Conservation (phyloP, 2,888 invertebrate genomes). For the Aleiodes leptofemur region DNA sequence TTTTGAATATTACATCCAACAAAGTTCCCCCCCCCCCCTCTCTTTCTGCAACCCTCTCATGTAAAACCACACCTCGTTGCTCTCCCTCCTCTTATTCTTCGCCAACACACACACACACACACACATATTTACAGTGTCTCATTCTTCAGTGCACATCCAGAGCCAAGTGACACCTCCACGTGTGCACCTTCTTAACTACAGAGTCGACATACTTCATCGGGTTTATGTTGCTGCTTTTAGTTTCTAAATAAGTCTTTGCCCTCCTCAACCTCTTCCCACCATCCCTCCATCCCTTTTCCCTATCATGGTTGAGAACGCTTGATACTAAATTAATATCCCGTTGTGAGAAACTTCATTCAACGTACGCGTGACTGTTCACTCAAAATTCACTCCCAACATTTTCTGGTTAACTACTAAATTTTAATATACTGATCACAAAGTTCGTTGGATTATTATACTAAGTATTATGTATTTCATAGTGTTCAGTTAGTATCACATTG, state of each 20-base stretch:
- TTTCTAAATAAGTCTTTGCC: not conserved
- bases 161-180: not conserved
- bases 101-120: not conserved
- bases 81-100: not conserved
- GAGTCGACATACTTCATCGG: not conserved
- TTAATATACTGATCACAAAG: slow-evolving; percentile 8
- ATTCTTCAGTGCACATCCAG: not conserved
- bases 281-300: not conserved
- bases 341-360: slow-evolving; percentile 46
- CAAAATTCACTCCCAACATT: not conserved
- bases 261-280: not conserved
- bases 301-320: not conserved
- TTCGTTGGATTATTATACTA: not conserved
- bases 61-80: slow-evolving; percentile 27
- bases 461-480: not conserved
- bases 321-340: slow-evolving; percentile 47
- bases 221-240: not conserved
- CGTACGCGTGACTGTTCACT: slow-evolving; percentile 14
- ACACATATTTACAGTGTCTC: not conserved
- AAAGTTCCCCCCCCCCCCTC: not conserved
- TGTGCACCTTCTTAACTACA: slow-evolving; percentile 1
- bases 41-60: not conserved
- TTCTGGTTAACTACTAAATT: slow-evolving; percentile 3
- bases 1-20: slow-evolving; percentile 17
- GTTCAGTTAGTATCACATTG: not conserved